Conservation (phyloP, 2,797 vertebrate species). For the Moxostoma hubbsi region DNA sequence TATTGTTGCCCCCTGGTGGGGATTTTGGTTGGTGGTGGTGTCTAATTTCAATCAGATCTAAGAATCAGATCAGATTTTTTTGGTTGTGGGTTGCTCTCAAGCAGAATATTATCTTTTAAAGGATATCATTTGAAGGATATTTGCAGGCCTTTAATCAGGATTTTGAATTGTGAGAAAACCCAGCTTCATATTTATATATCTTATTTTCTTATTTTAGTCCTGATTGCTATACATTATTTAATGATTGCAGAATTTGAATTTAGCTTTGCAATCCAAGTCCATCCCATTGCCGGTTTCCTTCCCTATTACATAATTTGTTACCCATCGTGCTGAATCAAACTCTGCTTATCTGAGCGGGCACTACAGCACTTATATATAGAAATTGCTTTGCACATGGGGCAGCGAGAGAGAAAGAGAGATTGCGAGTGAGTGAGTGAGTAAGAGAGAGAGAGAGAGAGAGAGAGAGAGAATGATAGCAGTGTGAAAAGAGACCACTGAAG, state of each 20-base stretch:
- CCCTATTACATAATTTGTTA: slow-evolving; percentile 76
- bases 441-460: slow-evolving; percentile 6
- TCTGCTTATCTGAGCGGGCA: slow-evolving; percentile 69
- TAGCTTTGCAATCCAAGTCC: neutral
- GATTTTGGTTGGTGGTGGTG: neutral
- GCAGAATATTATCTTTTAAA: too few relatives aligned
- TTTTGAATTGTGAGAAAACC: too few relatives aligned
- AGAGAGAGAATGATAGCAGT: slow-evolving; percentile 11
- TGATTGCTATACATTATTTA: neutral
- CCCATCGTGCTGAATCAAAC: slow-evolving; percentile 78
- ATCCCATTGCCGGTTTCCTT: slow-evolving; percentile 59
- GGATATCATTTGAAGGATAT: neutral
- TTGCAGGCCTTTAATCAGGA: neutral
- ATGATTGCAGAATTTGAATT: neutral
- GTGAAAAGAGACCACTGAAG: slow-evolving; percentile 24
- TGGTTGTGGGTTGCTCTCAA: neutral
- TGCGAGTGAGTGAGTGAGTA: too few relatives aligned
- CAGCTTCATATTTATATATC: too few relatives aligned
- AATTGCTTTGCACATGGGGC: slow-evolving; percentile 56
- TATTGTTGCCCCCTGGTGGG: slow-evolving; percentile 54
- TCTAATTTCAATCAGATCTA: neutral
- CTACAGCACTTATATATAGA: slow-evolving; percentile 68
- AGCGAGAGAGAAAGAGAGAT: neutral
- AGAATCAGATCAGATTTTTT: neutral
- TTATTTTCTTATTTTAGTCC: neutral